These are phyloP conservation scores for Heliconius aoede DNA, from an alignment of 2,888 invertebrate genomes.

Conservation along the genomic window DNA sequence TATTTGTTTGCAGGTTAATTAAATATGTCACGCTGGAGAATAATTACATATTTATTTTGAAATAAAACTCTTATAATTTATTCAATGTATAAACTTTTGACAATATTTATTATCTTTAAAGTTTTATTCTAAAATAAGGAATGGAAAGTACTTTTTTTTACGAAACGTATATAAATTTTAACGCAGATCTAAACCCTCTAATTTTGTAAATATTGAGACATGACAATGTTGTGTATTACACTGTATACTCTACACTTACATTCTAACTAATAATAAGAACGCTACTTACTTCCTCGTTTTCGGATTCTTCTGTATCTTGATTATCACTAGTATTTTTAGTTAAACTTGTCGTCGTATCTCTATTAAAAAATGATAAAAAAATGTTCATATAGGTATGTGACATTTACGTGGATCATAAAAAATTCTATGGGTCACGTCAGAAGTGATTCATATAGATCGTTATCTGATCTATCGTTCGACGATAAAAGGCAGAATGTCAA, in stretches of 20 bases:
- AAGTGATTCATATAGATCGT: constrained; percentile 1
- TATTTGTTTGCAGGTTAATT: constrained; percentile 15
- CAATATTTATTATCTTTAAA: no score
- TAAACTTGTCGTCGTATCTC: constrained; percentile 19
- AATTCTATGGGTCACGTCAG: not conserved
- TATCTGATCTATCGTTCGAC: not conserved
- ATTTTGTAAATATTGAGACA: no score
- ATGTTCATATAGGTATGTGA: not conserved
- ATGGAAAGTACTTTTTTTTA: no score
- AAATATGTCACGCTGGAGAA: constrained; percentile 11
- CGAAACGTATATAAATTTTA: no score
- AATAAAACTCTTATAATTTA: no score
- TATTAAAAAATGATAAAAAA: constrained; percentile 9
- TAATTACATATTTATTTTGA: constrained; percentile 5
- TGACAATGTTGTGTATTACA: no score
- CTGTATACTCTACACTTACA: not conserved
- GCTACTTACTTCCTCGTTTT: constrained; percentile 39
- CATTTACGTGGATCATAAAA: constrained; percentile 1
- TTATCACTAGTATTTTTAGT: constrained; percentile 27
- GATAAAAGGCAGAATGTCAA: not conserved
- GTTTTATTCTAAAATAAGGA: no score
- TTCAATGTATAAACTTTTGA: no score
- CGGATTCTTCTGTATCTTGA: constrained; percentile 41
- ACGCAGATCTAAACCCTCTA: no score
- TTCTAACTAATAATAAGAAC: not conserved